These are phyloP conservation scores for Vidua chalybeata DNA, from an alignment of 2,113 vertebrate genomes.

Conservation along the genomic window DNA sequence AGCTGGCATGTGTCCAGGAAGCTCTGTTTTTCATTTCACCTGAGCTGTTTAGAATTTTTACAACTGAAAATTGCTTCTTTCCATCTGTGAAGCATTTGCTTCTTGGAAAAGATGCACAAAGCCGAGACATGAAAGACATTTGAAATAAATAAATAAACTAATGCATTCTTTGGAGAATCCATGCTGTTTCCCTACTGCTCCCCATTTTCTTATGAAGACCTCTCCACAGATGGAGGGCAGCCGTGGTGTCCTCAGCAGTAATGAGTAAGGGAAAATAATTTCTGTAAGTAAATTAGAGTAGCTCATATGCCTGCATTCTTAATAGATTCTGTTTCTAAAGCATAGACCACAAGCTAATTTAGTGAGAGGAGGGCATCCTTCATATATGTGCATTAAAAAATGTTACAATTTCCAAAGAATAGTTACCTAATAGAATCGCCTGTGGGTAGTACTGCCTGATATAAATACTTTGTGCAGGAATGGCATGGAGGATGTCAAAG, in stretches of 20 bases:
- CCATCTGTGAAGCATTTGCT: constrained; percentile 66
- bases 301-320: not conserved
- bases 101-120: constrained; percentile 66
- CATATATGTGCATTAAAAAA: not conserved
- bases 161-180: constrained; percentile 62
- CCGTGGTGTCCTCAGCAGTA: not conserved
- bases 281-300: constrained; percentile 27
- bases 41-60: constrained; percentile 70
- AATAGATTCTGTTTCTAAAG: not conserved
- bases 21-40: constrained; percentile 72
- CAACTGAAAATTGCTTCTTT: constrained; percentile 60
- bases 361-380: not conserved
- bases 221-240: constrained; percentile 57
- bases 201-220: constrained; percentile 50
- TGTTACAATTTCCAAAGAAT: not conserved
- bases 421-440: not conserved
- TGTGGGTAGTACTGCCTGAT: not conserved
- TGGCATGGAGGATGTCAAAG: not conserved
- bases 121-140: constrained; percentile 59
- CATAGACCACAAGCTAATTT: not conserved
- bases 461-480: not conserved
- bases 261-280: not conserved
- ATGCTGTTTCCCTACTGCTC: constrained; percentile 58
- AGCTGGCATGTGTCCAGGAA: constrained; percentile 21
- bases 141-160: constrained; percentile 62